These are phyloP conservation scores for Lucinisca nassula DNA, from an alignment of 2,888 invertebrate species.

Conservation along the genomic window DNA sequence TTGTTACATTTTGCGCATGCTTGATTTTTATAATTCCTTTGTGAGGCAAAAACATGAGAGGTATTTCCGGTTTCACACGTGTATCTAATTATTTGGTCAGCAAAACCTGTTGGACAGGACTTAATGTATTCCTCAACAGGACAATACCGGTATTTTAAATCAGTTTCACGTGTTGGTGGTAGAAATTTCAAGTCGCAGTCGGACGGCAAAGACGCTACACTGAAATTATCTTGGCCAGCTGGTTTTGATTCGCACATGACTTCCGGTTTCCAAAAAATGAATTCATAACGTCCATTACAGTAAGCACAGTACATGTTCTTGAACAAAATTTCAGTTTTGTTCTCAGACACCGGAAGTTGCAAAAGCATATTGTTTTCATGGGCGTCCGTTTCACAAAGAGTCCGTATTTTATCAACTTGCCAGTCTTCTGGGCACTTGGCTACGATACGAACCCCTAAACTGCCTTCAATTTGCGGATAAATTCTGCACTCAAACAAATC, in stretches of 20 bases:
- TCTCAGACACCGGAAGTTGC: slow-evolving; percentile 39
- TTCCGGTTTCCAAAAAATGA: slow-evolving; percentile 49
- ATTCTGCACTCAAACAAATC: neutral
- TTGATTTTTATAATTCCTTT: slow-evolving; percentile 70
- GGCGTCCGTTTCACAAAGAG: slow-evolving; percentile 21
- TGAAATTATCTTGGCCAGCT: neutral
- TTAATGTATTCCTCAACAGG: slow-evolving; percentile 8
- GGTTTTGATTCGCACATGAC: slow-evolving; percentile 29
- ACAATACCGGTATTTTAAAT: slow-evolving; percentile 11
- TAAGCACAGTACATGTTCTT: slow-evolving; percentile 73
- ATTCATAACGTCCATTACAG: slow-evolving; percentile 59
- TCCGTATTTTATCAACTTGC: neutral
- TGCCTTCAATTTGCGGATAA: neutral
- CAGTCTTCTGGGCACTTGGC: slow-evolving; percentile 28
- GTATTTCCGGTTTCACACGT: slow-evolving; percentile 30
- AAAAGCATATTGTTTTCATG: slow-evolving; percentile 16
- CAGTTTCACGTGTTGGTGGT: slow-evolving; percentile 12
- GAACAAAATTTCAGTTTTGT: slow-evolving; percentile 42
- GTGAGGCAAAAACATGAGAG: slow-evolving; percentile 20
- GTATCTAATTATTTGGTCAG: neutral
- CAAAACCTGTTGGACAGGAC: neutral
- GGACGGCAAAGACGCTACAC: slow-evolving; percentile 14
- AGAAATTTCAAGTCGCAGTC: neutral
- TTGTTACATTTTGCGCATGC: slow-evolving; percentile 80
- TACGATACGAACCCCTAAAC: slow-evolving; percentile 39